Evolutionary conservation across 1,140 invertebrate genomes (phyloP), one percentile per base, ranked within the genome.

Genomic region (Sinonovacula constricta): DNA sequence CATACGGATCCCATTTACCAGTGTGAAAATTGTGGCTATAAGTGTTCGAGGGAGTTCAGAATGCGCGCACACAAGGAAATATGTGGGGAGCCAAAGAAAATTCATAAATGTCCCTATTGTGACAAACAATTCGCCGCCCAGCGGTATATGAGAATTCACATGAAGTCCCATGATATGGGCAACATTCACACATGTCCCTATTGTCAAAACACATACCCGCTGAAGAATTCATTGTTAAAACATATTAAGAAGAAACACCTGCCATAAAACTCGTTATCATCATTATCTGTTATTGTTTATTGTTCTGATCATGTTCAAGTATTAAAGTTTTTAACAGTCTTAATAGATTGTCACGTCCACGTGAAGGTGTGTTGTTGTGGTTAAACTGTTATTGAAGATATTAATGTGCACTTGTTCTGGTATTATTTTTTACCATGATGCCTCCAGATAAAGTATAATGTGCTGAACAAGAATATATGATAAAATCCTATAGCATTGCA

Each of bases 181-280:
- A 65, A 65, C 33, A 24, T 65, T 28, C 26, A 65, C 33, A 26
- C 26, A 12, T 65, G 62, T 24, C 62, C 62, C 18, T 65, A 33
- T 36, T 65, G 62, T 36, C 62, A 26, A 3, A 65, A 65, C 18
- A 33, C 33, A 31, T 65, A 65, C 62, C 62, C 62, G 24, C 36
- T 65, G 62, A 65, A 65, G 36, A 65, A 65, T 33, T 65, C 62
- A 33, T 36, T 65, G 26, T 36, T 65, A 15, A 65, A 65, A 65
- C 62, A 65, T 65, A 33, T 65, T 26, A 65, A 65, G 18, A 65
- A 65, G n/a, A 65, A 65, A 33, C 62, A 65, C 31, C 24, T n/a
- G n/a, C n/a, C n/a, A n/a, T n/a, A n/a, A n/a, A n/a, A n/a, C n/a
- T n/a, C n/a, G n/a, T n/a, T n/a, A n/a, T n/a, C n/a, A n/a, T n/a